Percentiles rank a stretch among this genome's conserved stretches.
phyloP scores from a whole-genome alignment of 2,797 vertebrate genomes.

The Sternarchorhynchus goeldii region DNA sequence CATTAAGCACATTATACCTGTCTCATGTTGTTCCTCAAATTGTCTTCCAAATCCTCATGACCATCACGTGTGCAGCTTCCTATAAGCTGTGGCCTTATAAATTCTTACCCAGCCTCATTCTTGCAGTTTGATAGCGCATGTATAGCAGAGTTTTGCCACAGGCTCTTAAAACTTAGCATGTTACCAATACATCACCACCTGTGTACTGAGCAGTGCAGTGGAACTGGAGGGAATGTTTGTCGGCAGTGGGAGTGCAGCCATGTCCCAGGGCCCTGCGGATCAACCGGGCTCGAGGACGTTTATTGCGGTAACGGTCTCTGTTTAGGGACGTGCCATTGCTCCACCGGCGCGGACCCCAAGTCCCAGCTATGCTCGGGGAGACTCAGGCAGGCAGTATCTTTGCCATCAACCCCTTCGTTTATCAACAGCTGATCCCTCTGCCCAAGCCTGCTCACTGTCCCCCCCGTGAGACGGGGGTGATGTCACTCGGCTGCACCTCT shows the following conservation, averaged over 20 bases:
- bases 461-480: slow-evolving; percentile 41
- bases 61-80: not conserved
- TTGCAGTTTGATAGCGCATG: slow-evolving; percentile 47
- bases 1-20: too few relatives aligned
- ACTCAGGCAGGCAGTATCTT: slow-evolving; percentile 22
- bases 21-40: too few relatives aligned
- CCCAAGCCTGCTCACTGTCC: slow-evolving; percentile 37
- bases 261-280: not conserved
- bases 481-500: slow-evolving; percentile 52
- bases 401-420: slow-evolving; percentile 10
- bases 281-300: slow-evolving; percentile 17
- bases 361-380: not conserved
- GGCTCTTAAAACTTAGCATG: slow-evolving; percentile 11
- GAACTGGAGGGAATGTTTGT: slow-evolving; percentile 3
- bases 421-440: slow-evolving; percentile 17
- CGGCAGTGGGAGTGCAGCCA: not conserved
- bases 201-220: slow-evolving; percentile 14
- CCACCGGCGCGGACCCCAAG: slow-evolving; percentile 9
- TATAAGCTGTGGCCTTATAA: slow-evolving; percentile 54
- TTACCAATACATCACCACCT: slow-evolving; percentile 1
- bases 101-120: slow-evolving; percentile 59
- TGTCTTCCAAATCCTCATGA: too few relatives aligned
- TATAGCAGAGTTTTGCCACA: slow-evolving; percentile 27
- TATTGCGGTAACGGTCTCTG: slow-evolving; percentile 27
- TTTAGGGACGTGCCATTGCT: slow-evolving; percentile 35